Base-by-base conservation (phyloP, 2,113 vertebrate genomes). In the Empidonax alnorum region DNA sequence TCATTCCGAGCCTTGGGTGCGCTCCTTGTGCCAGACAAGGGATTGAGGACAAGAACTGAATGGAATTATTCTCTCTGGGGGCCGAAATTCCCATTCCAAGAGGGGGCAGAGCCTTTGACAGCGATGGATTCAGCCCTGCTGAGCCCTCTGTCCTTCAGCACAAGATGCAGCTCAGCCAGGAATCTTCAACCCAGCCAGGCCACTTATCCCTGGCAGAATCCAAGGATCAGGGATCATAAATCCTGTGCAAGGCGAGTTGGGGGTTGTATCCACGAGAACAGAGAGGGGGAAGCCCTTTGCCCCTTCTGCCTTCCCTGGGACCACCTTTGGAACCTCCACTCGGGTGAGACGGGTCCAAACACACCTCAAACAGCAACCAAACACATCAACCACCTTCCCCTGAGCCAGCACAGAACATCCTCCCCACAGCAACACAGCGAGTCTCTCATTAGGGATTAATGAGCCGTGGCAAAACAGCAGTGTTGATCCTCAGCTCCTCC, bases 381-480 rank as follows among this genome's bases (percentile, higher is more conserved):
- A 96, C 91, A 88, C 74, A 74, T 87, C 55, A 84, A 35, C 81
- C 52, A 25, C 25, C 92, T 50, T 65, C 82, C 87, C 90, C 47
- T 9, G 47, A 21, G 84, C 55, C 21, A 69, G 89, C 93, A 52
- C 87, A 84, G 77, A 77, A 24, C 91, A 74, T 24, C 58, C 56
- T 84, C 95, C 94, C 92, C 91, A 95, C 93, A 91, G 94, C 92
- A 91, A 85, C 85, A 94, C 85, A 89, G 90, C 71, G 46, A 95
- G 87, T 85, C 68, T 11, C 92, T 96, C 85, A 89, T 90, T 82
- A 93, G 74, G 33, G 74, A 4, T 82, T 89, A 87, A 95, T 55
- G 77, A 91, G 87, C 87, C 77, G 84, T 89, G 78, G 90, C 91
- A 90, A 80, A 93, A 88, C 35, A 91, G 73, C 83, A 47, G 41